These are phyloP conservation scores for Zaprionus inermis DNA, from an alignment of 1,140 invertebrate genomes.

Conservation along the genomic window DNA sequence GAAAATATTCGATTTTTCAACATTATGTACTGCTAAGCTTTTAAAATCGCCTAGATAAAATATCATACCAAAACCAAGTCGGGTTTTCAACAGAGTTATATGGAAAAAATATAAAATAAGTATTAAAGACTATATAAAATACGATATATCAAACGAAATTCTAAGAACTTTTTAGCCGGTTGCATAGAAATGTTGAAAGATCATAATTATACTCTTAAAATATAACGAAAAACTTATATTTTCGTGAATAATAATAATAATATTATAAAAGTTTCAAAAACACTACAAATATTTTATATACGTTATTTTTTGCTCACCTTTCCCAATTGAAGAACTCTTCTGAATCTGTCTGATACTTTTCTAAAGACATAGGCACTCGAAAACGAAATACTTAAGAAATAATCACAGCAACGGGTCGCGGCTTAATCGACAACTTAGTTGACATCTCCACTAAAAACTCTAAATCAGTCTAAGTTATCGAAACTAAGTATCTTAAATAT, in stretches of 20 bases:
- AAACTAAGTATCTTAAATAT: slow-evolving; percentile 11
- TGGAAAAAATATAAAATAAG: too few species aligned
- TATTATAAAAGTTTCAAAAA: not conserved
- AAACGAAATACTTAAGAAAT: slow-evolving; percentile 14
- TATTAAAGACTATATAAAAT: too few species aligned
- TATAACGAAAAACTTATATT: not conserved
- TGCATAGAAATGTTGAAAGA: too few species aligned
- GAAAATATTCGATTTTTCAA: not conserved
- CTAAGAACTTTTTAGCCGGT: too few species aligned
- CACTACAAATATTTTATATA: not conserved
- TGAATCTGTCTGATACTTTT: not conserved
- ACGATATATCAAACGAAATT: too few species aligned
- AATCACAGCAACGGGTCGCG: slow-evolving; percentile 7
- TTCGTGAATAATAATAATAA: not conserved
- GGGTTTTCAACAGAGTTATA: too few species aligned
- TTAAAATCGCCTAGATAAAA: too few species aligned
- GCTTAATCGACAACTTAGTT: slow-evolving; percentile 36
- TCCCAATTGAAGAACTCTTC: slow-evolving; percentile 4
- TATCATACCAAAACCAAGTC: too few species aligned
- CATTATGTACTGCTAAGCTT: too few species aligned
- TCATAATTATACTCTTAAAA: too few species aligned
- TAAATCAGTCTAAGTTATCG: slow-evolving; percentile 18
- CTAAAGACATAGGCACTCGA: slow-evolving; percentile 6
- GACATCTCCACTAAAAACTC: slow-evolving; percentile 13
- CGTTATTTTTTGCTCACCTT: slow-evolving; percentile 31